Base-by-base conservation (phyloP, 1,140 invertebrate species). In the Zophobas morio region DNA sequence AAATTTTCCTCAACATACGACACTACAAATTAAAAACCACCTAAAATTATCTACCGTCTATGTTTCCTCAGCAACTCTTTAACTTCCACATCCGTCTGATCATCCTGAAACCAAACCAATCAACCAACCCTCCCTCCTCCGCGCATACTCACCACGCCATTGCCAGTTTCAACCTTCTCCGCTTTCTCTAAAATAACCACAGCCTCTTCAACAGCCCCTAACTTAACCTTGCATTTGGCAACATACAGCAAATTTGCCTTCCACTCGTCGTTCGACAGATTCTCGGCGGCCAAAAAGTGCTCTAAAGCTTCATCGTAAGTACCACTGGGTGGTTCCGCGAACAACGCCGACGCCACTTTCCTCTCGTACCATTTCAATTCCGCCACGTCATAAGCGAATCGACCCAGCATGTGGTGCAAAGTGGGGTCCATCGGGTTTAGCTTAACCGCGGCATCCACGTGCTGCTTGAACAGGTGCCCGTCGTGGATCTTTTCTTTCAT, bases 191-290 rank as follows among this genome's bases (percentile, higher is more conserved):
- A 84, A 88, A 88, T 93, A 60, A 88, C 70, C 0, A 91, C 81
- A n/a, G 89, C 92, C 74, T 89, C 84, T 54, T 87, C 70, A 80
- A 90, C 89, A 4, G 91, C 84, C 40, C 86, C 87, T 74, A 88
- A 81, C 56, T 87, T 88, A 78, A 94, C 88, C 80, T 91, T 90
- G 84, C 91, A 92, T 86, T 95, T 94, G 33, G 91, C 93, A 74
- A 95, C 86, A 80, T 89, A 91, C 20, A 94, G 86, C 78, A 89
- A 87, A 84, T 94, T 95, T 81, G 94, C 91, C 83, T 94, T 91
- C 88, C 93, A 92, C 8, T 81, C 76, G 36, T 90, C 88, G 54
- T 87, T 82, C 51, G 88, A 89, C 6, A 94, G 84, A 74, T 86
- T 86, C 78, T 95, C 92, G 33, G 93, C 92, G 82, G 90, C 87